Percentiles rank a stretch among this genome's conserved stretches.
These are phyloP conservation scores for Chrysolina haemoptera DNA, from an alignment of 2,888 invertebrate genomes.

Conservation along the genomic window DNA sequence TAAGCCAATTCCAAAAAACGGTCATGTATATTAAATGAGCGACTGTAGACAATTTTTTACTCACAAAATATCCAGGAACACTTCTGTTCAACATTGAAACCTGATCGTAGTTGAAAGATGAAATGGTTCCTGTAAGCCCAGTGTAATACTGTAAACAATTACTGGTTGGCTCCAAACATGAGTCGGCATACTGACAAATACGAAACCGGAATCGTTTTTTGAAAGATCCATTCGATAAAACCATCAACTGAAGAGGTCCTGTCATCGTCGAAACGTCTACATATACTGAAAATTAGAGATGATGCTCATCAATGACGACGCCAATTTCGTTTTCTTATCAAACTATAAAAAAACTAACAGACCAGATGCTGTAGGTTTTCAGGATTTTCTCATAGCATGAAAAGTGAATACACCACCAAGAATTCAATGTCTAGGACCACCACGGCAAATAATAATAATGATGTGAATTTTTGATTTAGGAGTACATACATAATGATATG, in stretches of 20 bases:
- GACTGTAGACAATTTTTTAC: too few relatives aligned
- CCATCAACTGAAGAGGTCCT: constrained; percentile 78
- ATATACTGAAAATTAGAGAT: constrained; percentile 73
- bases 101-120: constrained; percentile 81
- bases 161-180: constrained; percentile 67
- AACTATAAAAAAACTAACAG: too few relatives aligned
- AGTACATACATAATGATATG: too few relatives aligned
- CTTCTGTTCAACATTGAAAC: constrained; percentile 73
- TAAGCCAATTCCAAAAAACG: too few relatives aligned
- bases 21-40: too few relatives aligned
- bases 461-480: too few relatives aligned
- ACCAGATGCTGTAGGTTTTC: too few relatives aligned
- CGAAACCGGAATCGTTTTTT: constrained; percentile 77
- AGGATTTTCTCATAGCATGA: too few relatives aligned
- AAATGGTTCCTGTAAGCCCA: constrained; percentile 74
- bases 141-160: constrained; percentile 78
- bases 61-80: constrained; percentile 76
- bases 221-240: constrained; percentile 74
- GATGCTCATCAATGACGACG: background rate
- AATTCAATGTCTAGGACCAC: too few relatives aligned
- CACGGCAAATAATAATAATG: too few relatives aligned
- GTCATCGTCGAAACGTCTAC: constrained; percentile 77
- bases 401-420: too few relatives aligned
- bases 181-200: constrained; percentile 72
- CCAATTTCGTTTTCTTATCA: too few relatives aligned